phyloP scores from a whole-genome alignment of 2,797 vertebrate genomes.

The Argentina silus region DNA sequence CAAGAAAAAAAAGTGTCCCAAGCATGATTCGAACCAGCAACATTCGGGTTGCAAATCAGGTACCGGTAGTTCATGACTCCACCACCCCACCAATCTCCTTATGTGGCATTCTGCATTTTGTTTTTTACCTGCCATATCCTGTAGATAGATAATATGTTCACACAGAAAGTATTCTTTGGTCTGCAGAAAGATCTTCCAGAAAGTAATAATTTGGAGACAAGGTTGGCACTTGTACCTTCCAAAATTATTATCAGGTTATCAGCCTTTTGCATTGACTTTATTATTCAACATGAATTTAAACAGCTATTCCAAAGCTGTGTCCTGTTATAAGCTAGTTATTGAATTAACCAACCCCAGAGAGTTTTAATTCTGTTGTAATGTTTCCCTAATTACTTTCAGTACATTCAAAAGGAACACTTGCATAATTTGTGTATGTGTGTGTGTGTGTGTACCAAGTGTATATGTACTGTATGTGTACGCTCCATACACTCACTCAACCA shows the following conservation, averaged over 20 bases:
- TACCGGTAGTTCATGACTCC: too few relatives aligned
- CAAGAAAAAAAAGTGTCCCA: too few relatives aligned
- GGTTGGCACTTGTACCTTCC: conserved; percentile 6
- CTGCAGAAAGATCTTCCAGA: too few relatives aligned
- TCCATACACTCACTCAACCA: conserved; percentile 9
- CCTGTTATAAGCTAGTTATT: conserved; percentile 19
- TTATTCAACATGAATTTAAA: not conserved
- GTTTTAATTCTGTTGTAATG: conserved; percentile 28
- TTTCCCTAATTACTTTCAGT: conserved; percentile 37
- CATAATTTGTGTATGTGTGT: not conserved
- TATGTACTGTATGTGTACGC: conserved; percentile 19
- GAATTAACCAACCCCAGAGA: conserved; percentile 21
- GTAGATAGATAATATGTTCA: too few relatives aligned
- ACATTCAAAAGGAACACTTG: conserved; percentile 21
- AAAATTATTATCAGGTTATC: conserved; percentile 57
- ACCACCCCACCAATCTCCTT: too few relatives aligned
- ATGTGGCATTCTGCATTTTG: too few relatives aligned
- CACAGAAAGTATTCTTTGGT: too few relatives aligned
- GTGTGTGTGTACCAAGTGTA: conserved; percentile 23
- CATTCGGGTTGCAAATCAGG: too few relatives aligned
- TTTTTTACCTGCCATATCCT: too few relatives aligned
- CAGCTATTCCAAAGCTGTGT: not conserved
- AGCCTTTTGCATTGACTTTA: conserved; percentile 1
- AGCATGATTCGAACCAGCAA: too few relatives aligned
- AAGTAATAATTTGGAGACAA: not conserved